A percentile compares a stretch with the other conserved stretches of the same genome.
Evolutionary conservation across 2,797 vertebrate genomes (phyloP).

Genomic region (Channa striata): DNA sequence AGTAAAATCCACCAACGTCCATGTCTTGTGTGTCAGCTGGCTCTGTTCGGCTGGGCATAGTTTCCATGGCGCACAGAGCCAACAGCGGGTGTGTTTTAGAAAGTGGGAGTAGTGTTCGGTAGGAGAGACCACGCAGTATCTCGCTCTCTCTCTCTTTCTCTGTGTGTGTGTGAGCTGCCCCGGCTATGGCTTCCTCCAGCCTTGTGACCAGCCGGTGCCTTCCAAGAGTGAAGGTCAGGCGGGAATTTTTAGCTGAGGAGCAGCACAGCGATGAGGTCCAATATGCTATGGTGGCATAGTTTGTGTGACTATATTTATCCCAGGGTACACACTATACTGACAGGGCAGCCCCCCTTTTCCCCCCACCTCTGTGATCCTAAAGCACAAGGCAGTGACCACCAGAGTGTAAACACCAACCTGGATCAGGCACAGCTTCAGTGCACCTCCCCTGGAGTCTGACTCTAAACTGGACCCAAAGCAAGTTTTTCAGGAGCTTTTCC

Average conservation of each 20-base stretch:
- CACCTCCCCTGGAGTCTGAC: slow-evolving; percentile 8
- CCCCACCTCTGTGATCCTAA: slow-evolving; percentile 77
- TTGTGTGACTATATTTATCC: slow-evolving; percentile 95
- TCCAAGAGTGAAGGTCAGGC: slow-evolving; percentile 89
- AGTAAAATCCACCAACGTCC: slow-evolving; percentile 62
- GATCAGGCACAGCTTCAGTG: slow-evolving; percentile 14
- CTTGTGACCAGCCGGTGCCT: slow-evolving; percentile 84
- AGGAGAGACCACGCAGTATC: slow-evolving; percentile 50
- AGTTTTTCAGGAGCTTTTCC: background rate
- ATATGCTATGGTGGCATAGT: slow-evolving; percentile 87
- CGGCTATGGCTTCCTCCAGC: slow-evolving; percentile 69
- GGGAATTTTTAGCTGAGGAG: slow-evolving; percentile 94
- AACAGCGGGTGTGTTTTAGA: slow-evolving; percentile 61
- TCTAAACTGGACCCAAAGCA: background rate
- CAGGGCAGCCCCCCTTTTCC: slow-evolving; percentile 86
- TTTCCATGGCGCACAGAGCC: slow-evolving; percentile 68
- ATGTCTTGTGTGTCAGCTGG: slow-evolving; percentile 59
- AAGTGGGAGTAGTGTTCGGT: slow-evolving; percentile 66
- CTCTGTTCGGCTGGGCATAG: slow-evolving; percentile 58
- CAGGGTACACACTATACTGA: slow-evolving; percentile 91
- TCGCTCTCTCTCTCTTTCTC: slow-evolving; percentile 21
- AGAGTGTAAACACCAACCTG: slow-evolving; percentile 66
- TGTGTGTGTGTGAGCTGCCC: slow-evolving; percentile 37
- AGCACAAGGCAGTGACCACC: slow-evolving; percentile 64
- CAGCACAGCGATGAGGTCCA: slow-evolving; percentile 88